Percentiles rank a stretch among this genome's conserved stretches.
Conservation (phyloP, 2,797 vertebrate species). For the Myotis pilosus region DNA sequence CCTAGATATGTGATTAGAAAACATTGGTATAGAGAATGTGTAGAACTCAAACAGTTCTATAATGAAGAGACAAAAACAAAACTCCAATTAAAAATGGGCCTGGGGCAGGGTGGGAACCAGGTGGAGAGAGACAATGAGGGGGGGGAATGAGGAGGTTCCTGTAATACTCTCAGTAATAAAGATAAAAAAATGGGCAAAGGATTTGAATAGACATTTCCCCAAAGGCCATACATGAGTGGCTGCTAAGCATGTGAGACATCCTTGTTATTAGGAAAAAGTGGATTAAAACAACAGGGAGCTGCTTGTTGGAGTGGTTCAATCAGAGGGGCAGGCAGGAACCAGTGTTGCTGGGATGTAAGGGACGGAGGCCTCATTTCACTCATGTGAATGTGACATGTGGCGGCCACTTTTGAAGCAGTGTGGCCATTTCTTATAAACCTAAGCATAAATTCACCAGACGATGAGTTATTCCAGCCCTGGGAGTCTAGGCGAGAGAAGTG, state of each 20-base stretch:
- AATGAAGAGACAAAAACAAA: neutral
- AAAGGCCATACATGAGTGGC: neutral
- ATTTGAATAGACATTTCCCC: neutral
- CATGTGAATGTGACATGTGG: too few species aligned
- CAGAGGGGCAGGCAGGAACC: neutral
- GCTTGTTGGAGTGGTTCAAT: neutral
- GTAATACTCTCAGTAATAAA: too few species aligned
- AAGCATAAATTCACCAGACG: neutral
- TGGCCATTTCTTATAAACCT: neutral
- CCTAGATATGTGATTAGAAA: neutral
- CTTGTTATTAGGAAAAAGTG: neutral
- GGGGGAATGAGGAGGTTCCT: too few species aligned
- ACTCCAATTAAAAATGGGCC: neutral
- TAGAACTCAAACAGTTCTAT: neutral
- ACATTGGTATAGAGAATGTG: neutral
- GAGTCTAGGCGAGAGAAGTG: neutral
- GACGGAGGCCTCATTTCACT: fast-evolving
- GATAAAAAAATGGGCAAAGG: neutral
- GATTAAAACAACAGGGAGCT: fast-evolving
- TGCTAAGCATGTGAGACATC: neutral
- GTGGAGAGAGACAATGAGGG: too few species aligned
- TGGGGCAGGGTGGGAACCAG: too few species aligned
- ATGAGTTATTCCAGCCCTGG: neutral
- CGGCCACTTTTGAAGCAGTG: neutral
- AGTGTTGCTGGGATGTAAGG: too few species aligned